A percentile compares a stretch with the other conserved stretches of the same genome.
phyloP scores from a whole-genome alignment of 1,140 invertebrate genomes.

The Anagrus nilaparvatae region DNA sequence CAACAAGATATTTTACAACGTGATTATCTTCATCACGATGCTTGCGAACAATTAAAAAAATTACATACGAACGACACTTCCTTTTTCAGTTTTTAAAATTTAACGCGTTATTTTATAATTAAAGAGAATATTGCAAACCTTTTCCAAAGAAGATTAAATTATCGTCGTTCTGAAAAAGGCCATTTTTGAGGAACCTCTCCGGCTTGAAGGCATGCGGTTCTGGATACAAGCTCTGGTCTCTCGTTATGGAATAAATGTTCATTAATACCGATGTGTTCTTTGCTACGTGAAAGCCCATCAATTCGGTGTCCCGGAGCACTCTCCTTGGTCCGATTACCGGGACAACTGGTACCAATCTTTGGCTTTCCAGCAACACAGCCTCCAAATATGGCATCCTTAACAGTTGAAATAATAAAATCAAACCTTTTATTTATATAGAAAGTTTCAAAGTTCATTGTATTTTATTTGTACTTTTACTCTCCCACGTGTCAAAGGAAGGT shows the following conservation, averaged over 20 bases:
- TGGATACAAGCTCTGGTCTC: slow-evolving; percentile 50
- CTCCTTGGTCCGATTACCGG: slow-evolving; percentile 60
- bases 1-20: too few species aligned
- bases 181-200: slow-evolving; percentile 52
- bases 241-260: slow-evolving; percentile 53
- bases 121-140: slow-evolving; percentile 46
- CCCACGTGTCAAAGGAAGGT: too few species aligned
- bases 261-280: slow-evolving; percentile 55
- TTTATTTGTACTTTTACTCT: slow-evolving; percentile 15
- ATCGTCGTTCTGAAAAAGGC: slow-evolving; percentile 31
- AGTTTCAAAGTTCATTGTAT: background rate
- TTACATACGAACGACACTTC: too few species aligned
- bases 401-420: background rate
- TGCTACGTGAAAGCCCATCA: slow-evolving; percentile 57
- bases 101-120: too few species aligned
- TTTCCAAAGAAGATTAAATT: slow-evolving; percentile 57
- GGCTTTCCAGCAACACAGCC: slow-evolving; percentile 55
- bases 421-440: background rate
- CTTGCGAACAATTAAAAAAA: too few species aligned
- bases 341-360: slow-evolving; percentile 50
- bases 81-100: too few species aligned
- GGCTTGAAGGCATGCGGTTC: slow-evolving; percentile 62
- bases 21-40: too few species aligned
- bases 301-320: slow-evolving; percentile 44
- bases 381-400: slow-evolving; percentile 52